Evolutionary conservation across 2,797 vertebrate species (phyloP).

Genomic region (Graptemys geographica): DNA sequence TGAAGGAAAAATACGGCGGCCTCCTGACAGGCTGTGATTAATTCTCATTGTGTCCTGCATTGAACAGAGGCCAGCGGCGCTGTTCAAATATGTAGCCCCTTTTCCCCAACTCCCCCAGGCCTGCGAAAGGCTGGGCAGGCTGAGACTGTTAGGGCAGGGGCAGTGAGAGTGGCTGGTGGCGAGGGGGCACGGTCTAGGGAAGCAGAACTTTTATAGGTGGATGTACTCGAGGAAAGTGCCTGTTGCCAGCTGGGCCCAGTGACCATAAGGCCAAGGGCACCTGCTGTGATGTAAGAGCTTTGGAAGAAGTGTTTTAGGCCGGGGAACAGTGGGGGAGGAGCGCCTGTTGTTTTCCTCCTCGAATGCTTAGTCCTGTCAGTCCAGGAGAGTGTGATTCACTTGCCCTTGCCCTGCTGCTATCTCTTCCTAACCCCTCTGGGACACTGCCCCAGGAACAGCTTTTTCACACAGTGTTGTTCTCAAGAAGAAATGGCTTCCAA

Average conservation of each 20-base stretch:
- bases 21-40: conserved; percentile 56
- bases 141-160: not conserved
- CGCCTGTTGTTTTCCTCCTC: rapidly evolving
- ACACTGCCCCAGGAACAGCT: rapidly evolving
- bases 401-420: rapidly evolving
- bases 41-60: conserved; percentile 30
- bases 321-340: rapidly evolving
- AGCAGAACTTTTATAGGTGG: rapidly evolving
- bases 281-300: not conserved
- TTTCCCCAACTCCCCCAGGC: rapidly evolving
- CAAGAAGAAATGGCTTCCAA: rapidly evolving
- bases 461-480: not conserved
- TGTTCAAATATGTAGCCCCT: rapidly evolving
- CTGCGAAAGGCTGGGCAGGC: rapidly evolving
- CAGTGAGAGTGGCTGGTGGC: rapidly evolving
- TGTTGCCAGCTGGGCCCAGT: rapidly evolving
- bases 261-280: rapidly evolving
- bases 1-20: conserved; percentile 55
- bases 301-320: rapidly evolving
- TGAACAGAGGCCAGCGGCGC: conserved; percentile 40
- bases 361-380: rapidly evolving
- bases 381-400: not conserved
- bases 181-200: rapidly evolving
- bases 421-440: rapidly evolving
- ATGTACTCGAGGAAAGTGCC: rapidly evolving